Conservation (phyloP, 1,140 invertebrate species). For the Drosophila punjabiensis region DNA sequence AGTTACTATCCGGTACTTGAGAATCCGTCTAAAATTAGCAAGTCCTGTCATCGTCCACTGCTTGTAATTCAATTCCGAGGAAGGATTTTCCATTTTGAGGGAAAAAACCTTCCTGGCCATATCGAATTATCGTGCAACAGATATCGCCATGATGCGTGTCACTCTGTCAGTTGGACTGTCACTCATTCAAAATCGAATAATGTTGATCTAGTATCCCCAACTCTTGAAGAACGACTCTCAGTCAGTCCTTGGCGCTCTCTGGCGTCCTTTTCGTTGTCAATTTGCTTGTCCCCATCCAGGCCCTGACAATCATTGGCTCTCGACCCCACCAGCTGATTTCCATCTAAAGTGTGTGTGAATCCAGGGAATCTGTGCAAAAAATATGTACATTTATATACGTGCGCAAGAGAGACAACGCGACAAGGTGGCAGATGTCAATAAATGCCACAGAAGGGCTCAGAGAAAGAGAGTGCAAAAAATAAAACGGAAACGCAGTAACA, state of each 20-base stretch:
- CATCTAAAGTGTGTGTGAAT: constrained; percentile 64
- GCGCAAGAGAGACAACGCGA: constrained; percentile 33
- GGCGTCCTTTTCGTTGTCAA: constrained; percentile 64
- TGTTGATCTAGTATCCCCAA: constrained; percentile 68
- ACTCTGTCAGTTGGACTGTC: constrained; percentile 45
- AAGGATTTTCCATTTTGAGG: constrained; percentile 46
- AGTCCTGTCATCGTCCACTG: constrained; percentile 2
- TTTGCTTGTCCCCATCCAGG: constrained; percentile 64
- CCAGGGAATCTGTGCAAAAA: constrained; percentile 44
- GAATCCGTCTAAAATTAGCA: constrained; percentile 35
- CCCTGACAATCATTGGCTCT: constrained; percentile 72
- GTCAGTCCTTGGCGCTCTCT: constrained; percentile 33
- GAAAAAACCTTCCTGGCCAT: constrained; percentile 38
- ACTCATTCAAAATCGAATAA: constrained; percentile 70
- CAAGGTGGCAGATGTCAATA: constrained; percentile 79
- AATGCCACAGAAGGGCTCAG: constrained; percentile 58
- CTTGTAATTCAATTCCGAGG: background rate
- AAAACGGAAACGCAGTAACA: constrained; percentile 65
- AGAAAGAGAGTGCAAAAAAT: constrained; percentile 32
- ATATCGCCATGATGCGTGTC: constrained; percentile 44
- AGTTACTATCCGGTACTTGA: constrained; percentile 26
- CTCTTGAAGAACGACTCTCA: constrained; percentile 6
- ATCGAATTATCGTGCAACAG: constrained; percentile 51
- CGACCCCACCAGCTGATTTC: constrained; percentile 60
- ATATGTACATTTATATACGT: constrained; percentile 39